Evolutionary conservation across 2,888 invertebrate species (phyloP).

Genomic region (Trissolcus japonicus): DNA sequence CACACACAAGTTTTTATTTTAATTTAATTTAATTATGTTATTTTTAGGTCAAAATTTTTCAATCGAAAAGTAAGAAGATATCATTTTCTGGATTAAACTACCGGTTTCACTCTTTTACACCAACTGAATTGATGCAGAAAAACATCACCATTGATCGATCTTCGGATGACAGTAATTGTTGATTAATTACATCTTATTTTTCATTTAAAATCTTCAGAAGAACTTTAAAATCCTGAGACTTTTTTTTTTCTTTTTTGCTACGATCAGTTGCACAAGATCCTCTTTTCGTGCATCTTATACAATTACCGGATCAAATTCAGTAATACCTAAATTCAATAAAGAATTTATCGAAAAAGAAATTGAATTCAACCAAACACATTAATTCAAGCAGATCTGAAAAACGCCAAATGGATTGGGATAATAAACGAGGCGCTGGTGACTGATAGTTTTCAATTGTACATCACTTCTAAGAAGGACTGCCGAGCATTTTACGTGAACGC

Average conservation of each 20-base stretch:
- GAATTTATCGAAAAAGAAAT: background rate
- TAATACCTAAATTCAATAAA: background rate
- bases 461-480: conserved; percentile 45
- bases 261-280: background rate
- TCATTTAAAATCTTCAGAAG: too few species aligned
- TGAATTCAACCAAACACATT: conserved; percentile 12
- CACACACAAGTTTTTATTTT: background rate
- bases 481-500: conserved; percentile 61
- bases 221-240: background rate
- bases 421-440: conserved; percentile 63
- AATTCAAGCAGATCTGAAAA: conserved; percentile 60
- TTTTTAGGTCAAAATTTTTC: conserved; percentile 57
- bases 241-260: background rate
- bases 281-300: background rate
- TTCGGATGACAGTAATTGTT: conserved; percentile 58
- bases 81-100: conserved; percentile 60
- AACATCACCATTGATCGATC: conserved; percentile 65
- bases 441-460: conserved; percentile 60
- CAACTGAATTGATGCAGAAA: conserved; percentile 54
- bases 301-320: conserved; percentile 1
- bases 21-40: conserved; percentile 1
- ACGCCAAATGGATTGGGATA: conserved; percentile 66
- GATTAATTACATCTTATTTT: background rate
- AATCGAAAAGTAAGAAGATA: conserved; percentile 48
- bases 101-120: conserved; percentile 59